Conservation (phyloP, 2,888 invertebrate genomes). For the Trissolcus japonicus region DNA sequence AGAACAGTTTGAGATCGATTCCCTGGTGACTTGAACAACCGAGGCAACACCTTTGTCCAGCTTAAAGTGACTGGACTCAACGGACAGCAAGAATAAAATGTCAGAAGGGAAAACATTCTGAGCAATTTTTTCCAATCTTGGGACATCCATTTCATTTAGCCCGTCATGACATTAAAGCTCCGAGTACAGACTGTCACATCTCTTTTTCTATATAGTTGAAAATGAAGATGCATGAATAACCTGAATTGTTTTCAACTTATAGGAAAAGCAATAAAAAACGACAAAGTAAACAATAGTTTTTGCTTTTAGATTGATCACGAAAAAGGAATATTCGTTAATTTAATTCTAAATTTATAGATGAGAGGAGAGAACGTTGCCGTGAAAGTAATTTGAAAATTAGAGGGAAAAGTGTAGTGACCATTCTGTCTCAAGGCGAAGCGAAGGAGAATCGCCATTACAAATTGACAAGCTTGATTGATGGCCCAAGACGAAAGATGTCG, state of each 20-base stretch:
- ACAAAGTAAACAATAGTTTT: constrained; percentile 9
- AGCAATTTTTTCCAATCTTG: constrained; percentile 74
- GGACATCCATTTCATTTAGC: constrained; percentile 75
- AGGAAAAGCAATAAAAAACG: too few species aligned
- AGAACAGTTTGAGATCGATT: constrained; percentile 60
- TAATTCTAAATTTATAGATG: constrained; percentile 44
- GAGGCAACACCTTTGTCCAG: constrained; percentile 57
- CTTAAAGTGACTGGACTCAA: constrained; percentile 55
- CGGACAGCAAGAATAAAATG: constrained; percentile 40
- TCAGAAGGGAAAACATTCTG: constrained; percentile 59
- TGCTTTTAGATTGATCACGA: background rate
- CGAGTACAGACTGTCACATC: constrained; percentile 10
- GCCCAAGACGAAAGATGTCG: constrained; percentile 66
- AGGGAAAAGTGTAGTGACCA: constrained; percentile 29
- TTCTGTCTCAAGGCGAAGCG: constrained; percentile 71
- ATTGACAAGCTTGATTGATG: constrained; percentile 79
- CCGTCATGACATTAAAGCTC: constrained; percentile 66
- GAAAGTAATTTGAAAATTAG: background rate
- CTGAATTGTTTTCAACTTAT: background rate
- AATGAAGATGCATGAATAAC: constrained; percentile 48
- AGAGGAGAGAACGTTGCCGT: constrained; percentile 12
- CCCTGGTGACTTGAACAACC: constrained; percentile 50
- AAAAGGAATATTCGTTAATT: too few species aligned
- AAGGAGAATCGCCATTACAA: constrained; percentile 78
- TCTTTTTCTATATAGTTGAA: constrained; percentile 20